Conservation (phyloP, 2,888 invertebrate genomes). For the Oasisia sp. region DNA sequence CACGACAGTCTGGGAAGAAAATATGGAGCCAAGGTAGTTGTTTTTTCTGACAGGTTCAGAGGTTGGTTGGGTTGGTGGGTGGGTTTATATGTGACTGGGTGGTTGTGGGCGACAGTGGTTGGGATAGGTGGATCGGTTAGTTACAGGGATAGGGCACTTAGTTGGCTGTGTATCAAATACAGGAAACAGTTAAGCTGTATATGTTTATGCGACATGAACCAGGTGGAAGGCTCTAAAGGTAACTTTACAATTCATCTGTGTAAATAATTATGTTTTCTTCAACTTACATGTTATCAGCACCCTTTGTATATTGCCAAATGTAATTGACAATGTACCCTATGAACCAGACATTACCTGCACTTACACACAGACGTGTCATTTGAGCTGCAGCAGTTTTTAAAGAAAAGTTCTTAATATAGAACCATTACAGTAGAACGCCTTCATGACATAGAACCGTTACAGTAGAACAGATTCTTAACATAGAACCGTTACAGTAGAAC, state of each 20-base stretch:
- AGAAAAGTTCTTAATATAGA: no score
- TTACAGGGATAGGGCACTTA: no score
- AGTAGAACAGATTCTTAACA: no score
- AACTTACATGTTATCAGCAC: neutral
- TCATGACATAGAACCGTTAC: no score
- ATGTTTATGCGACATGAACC: neutral
- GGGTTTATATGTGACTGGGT: neutral
- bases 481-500: no score
- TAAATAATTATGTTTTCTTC: neutral
- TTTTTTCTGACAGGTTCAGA: neutral
- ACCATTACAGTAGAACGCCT: no score
- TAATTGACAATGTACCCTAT: neutral
- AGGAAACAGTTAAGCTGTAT: neutral
- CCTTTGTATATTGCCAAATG: neutral
- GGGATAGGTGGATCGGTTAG: neutral
- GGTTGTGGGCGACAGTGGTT: neutral
- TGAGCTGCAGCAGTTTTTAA: no score
- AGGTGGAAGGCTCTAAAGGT: neutral
- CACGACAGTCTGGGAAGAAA: slow-evolving; percentile 30
- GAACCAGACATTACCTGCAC: neutral
- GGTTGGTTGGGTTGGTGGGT: neutral
- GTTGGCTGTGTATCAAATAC: neutral
- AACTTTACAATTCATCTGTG: neutral
- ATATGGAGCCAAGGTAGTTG: slow-evolving; percentile 19
- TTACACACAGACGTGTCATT: no score